Conservation (phyloP, 2,113 vertebrate genomes). For the Mesocricetus auratus region DNA sequence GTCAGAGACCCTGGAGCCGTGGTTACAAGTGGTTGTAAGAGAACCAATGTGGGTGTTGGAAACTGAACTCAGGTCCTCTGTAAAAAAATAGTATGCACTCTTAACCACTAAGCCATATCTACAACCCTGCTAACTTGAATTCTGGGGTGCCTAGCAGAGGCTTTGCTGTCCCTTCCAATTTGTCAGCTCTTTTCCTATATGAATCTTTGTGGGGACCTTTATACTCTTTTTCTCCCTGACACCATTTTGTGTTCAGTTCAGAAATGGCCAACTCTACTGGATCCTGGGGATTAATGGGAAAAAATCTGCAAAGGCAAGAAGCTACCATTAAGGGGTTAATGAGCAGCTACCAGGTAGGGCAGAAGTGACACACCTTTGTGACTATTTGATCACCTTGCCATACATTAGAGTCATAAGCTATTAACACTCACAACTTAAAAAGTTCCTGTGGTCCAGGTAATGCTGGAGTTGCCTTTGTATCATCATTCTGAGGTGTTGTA, state of each 20-base stretch:
- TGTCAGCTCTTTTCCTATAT: not conserved
- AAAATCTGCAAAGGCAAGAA: slow-evolving; percentile 20
- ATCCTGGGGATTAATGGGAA: not conserved
- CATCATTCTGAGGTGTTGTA: not conserved
- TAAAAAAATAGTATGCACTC: not conserved
- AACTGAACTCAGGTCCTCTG: not conserved
- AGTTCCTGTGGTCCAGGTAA: not conserved
- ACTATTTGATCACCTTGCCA: not conserved
- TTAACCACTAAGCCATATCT: not conserved
- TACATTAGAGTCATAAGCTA: not conserved
- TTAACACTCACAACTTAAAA: not conserved
- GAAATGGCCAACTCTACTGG: not conserved
- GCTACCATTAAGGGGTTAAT: not conserved
- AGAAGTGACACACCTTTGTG: not conserved
- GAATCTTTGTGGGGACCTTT: rapidly evolving
- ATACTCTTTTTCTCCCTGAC: not conserved
- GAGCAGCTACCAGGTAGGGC: not conserved
- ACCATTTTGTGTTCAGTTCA: not conserved
- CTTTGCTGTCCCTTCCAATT: rapidly evolving
- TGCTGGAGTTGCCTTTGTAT: not conserved
- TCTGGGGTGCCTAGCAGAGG: not conserved
- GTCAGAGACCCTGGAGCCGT: not conserved
- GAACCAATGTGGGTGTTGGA: not conserved
- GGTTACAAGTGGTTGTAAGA: not conserved
- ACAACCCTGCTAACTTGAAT: not conserved